phyloP scores from a whole-genome alignment of 2,888 invertebrate genomes.

The Orthosia gothica region DNA sequence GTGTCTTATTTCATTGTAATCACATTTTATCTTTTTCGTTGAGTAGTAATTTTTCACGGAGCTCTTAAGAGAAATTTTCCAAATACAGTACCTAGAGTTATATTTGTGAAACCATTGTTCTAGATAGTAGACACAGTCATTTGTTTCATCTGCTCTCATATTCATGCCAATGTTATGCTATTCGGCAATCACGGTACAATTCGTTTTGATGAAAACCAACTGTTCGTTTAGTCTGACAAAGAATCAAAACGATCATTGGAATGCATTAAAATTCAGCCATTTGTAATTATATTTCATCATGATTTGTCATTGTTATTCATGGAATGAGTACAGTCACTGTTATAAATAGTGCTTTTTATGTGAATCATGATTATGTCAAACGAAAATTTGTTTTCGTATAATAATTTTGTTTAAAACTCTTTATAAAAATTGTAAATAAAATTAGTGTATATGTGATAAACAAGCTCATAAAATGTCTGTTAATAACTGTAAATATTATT shows the following conservation, averaged over 20 bases:
- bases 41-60: neutral
- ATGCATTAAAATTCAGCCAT: neutral
- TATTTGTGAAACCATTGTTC: slow-evolving; percentile 1
- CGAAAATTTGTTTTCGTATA: slow-evolving; percentile 34
- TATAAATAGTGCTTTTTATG: slow-evolving; percentile 49
- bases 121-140: slow-evolving; percentile 13
- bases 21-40: slow-evolving; percentile 17
- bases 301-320: slow-evolving; percentile 16
- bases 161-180: slow-evolving; percentile 16
- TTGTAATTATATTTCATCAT: slow-evolving; percentile 1
- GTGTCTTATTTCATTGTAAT: slow-evolving; percentile 27
- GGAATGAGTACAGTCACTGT: slow-evolving; percentile 38
- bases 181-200: slow-evolving; percentile 61
- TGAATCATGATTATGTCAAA: slow-evolving; percentile 22
- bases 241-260: slow-evolving; percentile 12
- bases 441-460: slow-evolving; percentile 73
- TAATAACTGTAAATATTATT: slow-evolving; percentile 83
- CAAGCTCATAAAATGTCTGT: slow-evolving; percentile 74
- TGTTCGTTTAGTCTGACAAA: slow-evolving; percentile 20
- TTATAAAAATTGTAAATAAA: slow-evolving; percentile 64
- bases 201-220: slow-evolving; percentile 23
- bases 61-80: neutral
- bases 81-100: neutral
- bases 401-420: slow-evolving; percentile 25
- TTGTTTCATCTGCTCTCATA: slow-evolving; percentile 15